Evolutionary conservation across 2,113 vertebrate species (phyloP), one percentile per base, ranked within the genome.

Genomic region (Gobius niger): DNA sequence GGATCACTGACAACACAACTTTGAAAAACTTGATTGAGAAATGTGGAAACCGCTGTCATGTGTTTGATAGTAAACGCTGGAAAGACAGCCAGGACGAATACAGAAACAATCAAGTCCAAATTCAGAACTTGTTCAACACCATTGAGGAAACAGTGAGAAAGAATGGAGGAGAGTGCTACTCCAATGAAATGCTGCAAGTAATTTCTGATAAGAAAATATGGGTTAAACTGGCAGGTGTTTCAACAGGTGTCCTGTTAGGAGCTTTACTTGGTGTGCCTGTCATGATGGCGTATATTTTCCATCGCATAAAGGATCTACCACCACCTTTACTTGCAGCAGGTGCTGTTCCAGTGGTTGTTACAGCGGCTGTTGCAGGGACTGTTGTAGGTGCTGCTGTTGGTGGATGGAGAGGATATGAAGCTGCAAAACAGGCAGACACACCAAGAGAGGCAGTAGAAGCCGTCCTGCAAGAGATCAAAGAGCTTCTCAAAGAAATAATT

Each of bases 21-120:
- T 47, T 78, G 44, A 0, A 0, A 0, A 1, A 63, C 9, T 47
- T 83, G 3, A 46, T 78, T 7, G 1, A 53, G 49, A 72, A 71
- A 10, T 87, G 83, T 24, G 68, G 67, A 0, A 1, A 69, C 0
- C 7, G 73, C 7, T 83, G 70, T 18, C 71, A 75, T 1, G 66
- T 82, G 12, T 19, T 81, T 19, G 83, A 87, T 24, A 24, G 24
- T 24, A 24, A 3, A 24, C 24, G 24, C 24, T 24, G 24, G 24
- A 24, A 24, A 1, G 12, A 42, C 7, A 46, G 47, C 0, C 18
- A 3, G 5, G 9, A 75, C 24, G 34, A n/a, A 5, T 74, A 86
- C 63, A 63, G 72, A 42, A 73, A 49, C 65, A 80, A 86, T 42
- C 10, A 8, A 2, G 46, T 59, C 53, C 86, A 88, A 9, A 76